phyloP scores from a whole-genome alignment of 30 jellyfish, hydroid and myxozoan species.

The Aurelia aurita complex sp. Pacific region DNA sequence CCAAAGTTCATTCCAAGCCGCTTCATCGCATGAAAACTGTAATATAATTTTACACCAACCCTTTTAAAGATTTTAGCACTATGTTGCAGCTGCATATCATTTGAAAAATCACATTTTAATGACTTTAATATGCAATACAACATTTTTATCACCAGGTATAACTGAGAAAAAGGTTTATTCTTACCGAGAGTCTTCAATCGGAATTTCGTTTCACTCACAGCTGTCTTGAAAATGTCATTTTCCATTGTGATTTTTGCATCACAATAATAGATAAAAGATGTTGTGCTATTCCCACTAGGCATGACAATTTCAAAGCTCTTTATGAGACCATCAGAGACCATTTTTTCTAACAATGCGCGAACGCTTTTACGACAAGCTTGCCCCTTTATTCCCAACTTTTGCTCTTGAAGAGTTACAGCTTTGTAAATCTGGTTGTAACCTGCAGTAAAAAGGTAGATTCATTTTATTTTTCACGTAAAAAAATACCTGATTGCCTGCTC shows the following conservation, averaged over 20 bases:
- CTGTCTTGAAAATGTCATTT: slow-evolving; percentile 27
- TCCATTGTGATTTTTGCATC: slow-evolving; percentile 45
- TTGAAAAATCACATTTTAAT: too few species aligned
- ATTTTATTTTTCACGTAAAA: too few species aligned
- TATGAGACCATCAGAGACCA: slow-evolving; percentile 15
- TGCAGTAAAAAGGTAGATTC: not conserved
- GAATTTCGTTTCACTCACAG: slow-evolving; percentile 51
- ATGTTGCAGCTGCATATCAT: too few species aligned
- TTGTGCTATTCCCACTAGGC: slow-evolving; percentile 6
- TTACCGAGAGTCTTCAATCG: slow-evolving; percentile 45
- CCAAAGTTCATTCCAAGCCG: too few species aligned
- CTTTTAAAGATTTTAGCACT: too few species aligned
- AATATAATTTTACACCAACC: too few species aligned
- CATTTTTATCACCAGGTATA: too few species aligned
- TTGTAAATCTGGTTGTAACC: slow-evolving; percentile 41
- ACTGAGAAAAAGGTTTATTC: too few species aligned
- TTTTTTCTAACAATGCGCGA: slow-evolving; percentile 3
- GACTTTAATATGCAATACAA: too few species aligned
- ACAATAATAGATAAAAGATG: slow-evolving; percentile 26
- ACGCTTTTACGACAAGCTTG: slow-evolving; percentile 56
- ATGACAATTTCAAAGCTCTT: slow-evolving; percentile 44
- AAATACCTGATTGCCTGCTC: too few species aligned
- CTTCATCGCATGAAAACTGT: too few species aligned
- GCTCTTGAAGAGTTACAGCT: slow-evolving; percentile 15
- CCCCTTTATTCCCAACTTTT: slow-evolving; percentile 34